Evolutionary conservation across 2,888 invertebrate species (phyloP).

Genomic region (Andricus curvator): DNA sequence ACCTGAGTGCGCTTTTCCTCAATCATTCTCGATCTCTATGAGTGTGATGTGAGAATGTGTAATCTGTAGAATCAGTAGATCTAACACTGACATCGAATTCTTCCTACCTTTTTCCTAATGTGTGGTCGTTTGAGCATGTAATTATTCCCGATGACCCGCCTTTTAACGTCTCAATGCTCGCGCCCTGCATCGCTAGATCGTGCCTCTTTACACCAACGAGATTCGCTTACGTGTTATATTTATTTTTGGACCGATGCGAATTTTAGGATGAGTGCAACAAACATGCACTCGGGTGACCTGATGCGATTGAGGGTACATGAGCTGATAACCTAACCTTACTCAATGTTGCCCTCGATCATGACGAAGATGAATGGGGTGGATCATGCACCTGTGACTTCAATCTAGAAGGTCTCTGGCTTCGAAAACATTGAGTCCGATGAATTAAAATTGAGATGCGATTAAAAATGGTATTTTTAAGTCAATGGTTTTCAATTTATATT

Average conservation of each 20-base stretch:
- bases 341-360: slow-evolving; percentile 47
- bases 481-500: no score
- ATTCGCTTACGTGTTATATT: slow-evolving; percentile 16
- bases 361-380: slow-evolving; percentile 31
- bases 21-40: slow-evolving; percentile 21
- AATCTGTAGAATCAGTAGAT: slow-evolving; percentile 41
- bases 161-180: slow-evolving; percentile 20
- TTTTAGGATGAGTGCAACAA: slow-evolving; percentile 20
- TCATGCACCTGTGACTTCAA: slow-evolving; percentile 23
- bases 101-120: slow-evolving; percentile 7
- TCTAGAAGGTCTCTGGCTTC: slow-evolving; percentile 10
- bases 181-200: not conserved
- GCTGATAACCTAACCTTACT: slow-evolving; percentile 51
- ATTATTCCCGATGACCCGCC: slow-evolving; percentile 60
- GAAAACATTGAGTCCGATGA: not conserved
- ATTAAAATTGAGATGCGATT: not conserved
- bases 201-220: not conserved
- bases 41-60: slow-evolving; percentile 20
- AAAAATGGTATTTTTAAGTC: not conserved
- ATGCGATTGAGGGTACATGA: slow-evolving; percentile 13
- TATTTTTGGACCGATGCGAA: slow-evolving; percentile 37
- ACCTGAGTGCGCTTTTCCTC: slow-evolving; percentile 15
- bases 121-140: slow-evolving; percentile 46
- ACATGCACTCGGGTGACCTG: slow-evolving; percentile 27
- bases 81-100: slow-evolving; percentile 49